Evolutionary conservation across 2,797 vertebrate species (phyloP).

Genomic region (Buphagus erythrorhynchus): DNA sequence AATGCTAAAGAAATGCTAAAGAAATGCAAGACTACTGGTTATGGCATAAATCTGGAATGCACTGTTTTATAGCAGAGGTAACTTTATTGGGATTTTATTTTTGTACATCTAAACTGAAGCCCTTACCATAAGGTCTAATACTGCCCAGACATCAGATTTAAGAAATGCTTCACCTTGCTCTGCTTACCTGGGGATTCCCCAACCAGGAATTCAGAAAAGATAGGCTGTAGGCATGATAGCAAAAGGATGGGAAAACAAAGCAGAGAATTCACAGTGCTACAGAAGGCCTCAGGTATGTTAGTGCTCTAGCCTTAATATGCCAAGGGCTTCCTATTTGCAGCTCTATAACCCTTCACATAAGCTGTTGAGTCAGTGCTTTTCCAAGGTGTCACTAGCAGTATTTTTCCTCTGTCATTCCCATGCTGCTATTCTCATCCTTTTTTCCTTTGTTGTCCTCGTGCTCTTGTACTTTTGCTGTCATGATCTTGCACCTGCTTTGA

Average conservation of each 20-base stretch:
- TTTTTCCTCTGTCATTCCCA: neutral
- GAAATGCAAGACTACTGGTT: neutral
- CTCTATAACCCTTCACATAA: neutral
- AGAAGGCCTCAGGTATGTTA: neutral
- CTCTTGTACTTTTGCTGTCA: neutral
- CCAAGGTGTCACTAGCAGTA: neutral
- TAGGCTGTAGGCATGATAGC: neutral
- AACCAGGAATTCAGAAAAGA: neutral
- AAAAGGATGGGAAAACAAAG: neutral
- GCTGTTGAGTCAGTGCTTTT: neutral
- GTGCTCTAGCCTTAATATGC: neutral
- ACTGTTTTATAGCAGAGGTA: neutral
- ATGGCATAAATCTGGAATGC: neutral
- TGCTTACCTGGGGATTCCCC: neutral
- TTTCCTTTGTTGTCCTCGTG: neutral
- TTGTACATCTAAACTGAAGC: neutral
- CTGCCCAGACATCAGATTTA: neutral
- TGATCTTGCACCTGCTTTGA: neutral
- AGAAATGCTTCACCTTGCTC: neutral
- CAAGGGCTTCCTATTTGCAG: neutral
- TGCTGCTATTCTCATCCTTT: neutral
- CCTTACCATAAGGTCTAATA: neutral
- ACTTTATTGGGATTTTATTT: neutral
- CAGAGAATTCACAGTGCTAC: neutral
- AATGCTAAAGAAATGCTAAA: neutral